Base-by-base conservation (phyloP, 2,113 vertebrate species). In the Mormyrus iriodes region DNA sequence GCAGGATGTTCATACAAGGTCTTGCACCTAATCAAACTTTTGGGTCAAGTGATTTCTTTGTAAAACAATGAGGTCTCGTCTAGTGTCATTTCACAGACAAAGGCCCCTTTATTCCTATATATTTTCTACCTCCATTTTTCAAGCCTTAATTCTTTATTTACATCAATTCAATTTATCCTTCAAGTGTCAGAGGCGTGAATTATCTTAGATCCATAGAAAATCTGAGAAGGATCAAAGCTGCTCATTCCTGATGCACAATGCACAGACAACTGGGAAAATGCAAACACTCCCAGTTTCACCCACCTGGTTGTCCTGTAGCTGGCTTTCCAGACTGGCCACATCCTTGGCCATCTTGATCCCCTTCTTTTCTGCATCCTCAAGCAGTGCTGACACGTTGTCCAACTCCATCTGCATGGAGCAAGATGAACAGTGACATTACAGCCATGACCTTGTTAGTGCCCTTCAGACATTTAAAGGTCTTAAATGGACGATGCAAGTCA, bases 311-410 rank as follows among this genome's bases (percentile, higher is more conserved):
- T 99, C 98, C 93, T 99, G 98, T 9, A 99, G 95, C 90, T 98
- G 97, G 24, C 98, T 97, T 93, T 98, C 98, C 88, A 99, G 92
- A 53, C 97, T 95, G 17, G 97, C 94, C 0, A 96, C 96, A 48
- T 99, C 98, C 93, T 99, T 99, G 51, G 96, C 96, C 94, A 99
- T 95, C 89, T 99, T 99, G 86, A 99, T 96, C 2, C 97, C 96
- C 92, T 98, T 99, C 93, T 98, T 99, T 94, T 99, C 98, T 0
- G 98, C 96, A 92, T 98, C 98, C 93, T 99, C 98, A 93, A 99
- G 94, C 88, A 98, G 94, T 69, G 95, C 86, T 0, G 97, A 97
- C 55, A 99, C 96, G 0, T 97, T 99, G 91, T 99, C 98, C 92
- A 99, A 89, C 89, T 99, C 98, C 52, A 95, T 95, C 98, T 99